phyloP scores from a whole-genome alignment of 2,797 vertebrate genomes.

The Chiloscyllium punctatum region DNA sequence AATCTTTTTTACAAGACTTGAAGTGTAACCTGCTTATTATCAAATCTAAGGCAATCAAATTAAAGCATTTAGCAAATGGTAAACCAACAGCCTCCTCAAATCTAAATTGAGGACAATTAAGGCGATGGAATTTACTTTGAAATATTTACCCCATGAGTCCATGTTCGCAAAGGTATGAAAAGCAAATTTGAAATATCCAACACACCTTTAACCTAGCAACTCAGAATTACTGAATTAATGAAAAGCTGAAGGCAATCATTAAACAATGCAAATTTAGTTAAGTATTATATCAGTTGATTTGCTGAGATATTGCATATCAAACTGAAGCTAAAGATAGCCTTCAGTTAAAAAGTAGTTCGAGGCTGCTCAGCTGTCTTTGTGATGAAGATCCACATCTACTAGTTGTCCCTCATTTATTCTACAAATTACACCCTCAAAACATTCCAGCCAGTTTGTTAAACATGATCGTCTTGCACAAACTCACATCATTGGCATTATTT shows the following conservation, averaged over 20 bases:
- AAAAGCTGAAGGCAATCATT: background rate
- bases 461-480: too few relatives aligned
- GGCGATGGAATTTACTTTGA: background rate
- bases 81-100: background rate
- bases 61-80: background rate
- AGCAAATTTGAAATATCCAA: background rate
- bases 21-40: background rate
- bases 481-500: too few relatives aligned
- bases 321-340: background rate
- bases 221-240: background rate
- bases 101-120: slow-evolving; percentile 6
- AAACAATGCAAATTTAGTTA: too few relatives aligned
- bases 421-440: too few relatives aligned
- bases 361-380: too few relatives aligned
- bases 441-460: too few relatives aligned
- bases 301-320: background rate
- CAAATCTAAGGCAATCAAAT: background rate
- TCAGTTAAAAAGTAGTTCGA: background rate
- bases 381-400: too few relatives aligned
- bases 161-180: background rate
- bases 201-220: background rate
- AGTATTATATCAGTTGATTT: background rate
- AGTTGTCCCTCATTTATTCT: too few relatives aligned
- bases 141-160: background rate
- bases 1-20: background rate